A percentile compares a stretch with the other conserved stretches of the same genome.
These are phyloP conservation scores for Caenorhabditis tropicalis DNA, from an alignment of 1,140 invertebrate species.

Conservation along the genomic window DNA sequence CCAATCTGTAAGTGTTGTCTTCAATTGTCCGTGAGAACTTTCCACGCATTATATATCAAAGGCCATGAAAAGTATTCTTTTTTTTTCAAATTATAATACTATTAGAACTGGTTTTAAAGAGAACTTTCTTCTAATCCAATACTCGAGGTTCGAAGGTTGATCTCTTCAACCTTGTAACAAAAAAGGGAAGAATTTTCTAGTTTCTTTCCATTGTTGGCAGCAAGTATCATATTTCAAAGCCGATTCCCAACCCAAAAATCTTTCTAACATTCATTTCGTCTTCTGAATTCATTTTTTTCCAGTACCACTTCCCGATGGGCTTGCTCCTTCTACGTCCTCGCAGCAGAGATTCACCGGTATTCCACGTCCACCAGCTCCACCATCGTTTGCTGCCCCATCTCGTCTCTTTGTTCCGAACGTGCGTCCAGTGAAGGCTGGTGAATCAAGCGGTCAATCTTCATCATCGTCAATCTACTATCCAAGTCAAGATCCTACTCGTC, in stretches of 20 bases:
- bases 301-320: constrained; percentile 24
- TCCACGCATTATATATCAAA: not conserved
- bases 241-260: not conserved
- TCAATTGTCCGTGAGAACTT: not conserved
- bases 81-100: not conserved
- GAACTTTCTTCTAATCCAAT: not conserved
- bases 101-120: not conserved
- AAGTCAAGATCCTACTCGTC: constrained; percentile 69
- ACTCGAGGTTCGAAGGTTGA: not conserved
- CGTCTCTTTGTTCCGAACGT: constrained; percentile 58
- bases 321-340: not conserved
- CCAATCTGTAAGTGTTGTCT: constrained; percentile 60
- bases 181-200: not conserved
- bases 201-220: not conserved
- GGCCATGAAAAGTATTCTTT: no score
- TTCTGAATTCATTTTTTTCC: not conserved
- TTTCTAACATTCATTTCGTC: not conserved
- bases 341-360: constrained; percentile 32
- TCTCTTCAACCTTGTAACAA: not conserved
- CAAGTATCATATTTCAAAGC: constrained; percentile 24
- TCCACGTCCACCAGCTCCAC: constrained; percentile 1
- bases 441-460: not conserved
- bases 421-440: constrained; percentile 41
- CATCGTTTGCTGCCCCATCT: constrained; percentile 16
- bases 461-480: constrained; percentile 64